These are phyloP conservation scores for Acanthosepion esculentum DNA, from an alignment of 2,888 invertebrate species.

Conservation along the genomic window DNA sequence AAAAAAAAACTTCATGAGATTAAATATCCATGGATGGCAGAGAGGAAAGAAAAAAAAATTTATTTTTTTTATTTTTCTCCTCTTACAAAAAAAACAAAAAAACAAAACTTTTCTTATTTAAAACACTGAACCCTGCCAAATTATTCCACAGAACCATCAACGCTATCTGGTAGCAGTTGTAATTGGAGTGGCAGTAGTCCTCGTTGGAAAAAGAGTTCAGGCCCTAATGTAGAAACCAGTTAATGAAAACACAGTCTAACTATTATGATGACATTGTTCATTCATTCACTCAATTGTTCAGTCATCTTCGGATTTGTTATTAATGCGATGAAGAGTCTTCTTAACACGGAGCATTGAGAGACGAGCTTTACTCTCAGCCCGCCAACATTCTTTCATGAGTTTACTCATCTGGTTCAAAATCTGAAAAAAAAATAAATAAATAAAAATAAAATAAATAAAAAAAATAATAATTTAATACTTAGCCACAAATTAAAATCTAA, in stretches of 20 bases:
- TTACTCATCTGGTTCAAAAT: conserved; percentile 64
- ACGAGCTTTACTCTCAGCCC: conserved; percentile 69
- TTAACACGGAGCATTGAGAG: conserved; percentile 72
- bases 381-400: conserved; percentile 73
- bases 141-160: background rate
- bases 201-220: background rate
- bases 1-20: background rate
- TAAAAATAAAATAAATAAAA: background rate
- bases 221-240: too few relatives aligned
- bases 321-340: conserved; percentile 64
- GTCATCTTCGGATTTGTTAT: background rate
- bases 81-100: background rate
- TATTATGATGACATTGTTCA: background rate
- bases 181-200: background rate
- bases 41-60: background rate
- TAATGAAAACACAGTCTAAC: background rate
- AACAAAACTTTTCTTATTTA: background rate
- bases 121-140: conserved; percentile 12
- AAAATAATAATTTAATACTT: too few relatives aligned
- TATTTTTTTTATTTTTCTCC: background rate
- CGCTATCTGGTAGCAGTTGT: background rate
- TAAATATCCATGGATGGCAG: background rate
- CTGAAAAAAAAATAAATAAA: conserved; percentile 56
- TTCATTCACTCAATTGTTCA: background rate
- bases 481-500: too few relatives aligned